Conservation (phyloP, 2,113 vertebrate genomes). For the Cynopterus brachyotis region DNA sequence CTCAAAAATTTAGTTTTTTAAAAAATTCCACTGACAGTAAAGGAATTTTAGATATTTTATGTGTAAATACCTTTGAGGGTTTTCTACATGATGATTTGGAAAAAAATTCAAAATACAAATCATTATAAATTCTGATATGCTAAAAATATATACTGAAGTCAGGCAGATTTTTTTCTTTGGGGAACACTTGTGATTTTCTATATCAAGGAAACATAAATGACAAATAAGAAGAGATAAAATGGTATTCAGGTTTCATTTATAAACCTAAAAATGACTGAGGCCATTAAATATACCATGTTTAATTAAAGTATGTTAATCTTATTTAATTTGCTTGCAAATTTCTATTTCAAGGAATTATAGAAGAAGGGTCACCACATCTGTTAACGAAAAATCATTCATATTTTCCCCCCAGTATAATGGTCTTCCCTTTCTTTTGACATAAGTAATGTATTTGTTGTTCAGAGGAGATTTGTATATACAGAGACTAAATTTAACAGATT, state of each 20-base stretch:
- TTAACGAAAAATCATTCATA: neutral
- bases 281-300: neutral
- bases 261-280: slow-evolving; percentile 33
- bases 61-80: neutral
- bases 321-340: neutral
- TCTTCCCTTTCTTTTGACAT: slow-evolving; percentile 27
- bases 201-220: slow-evolving; percentile 37
- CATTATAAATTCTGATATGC: neutral
- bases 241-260: slow-evolving; percentile 1
- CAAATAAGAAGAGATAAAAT: neutral
- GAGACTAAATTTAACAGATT: slow-evolving; percentile 43
- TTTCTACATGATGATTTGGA: slow-evolving; percentile 20
- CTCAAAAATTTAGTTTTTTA: neutral
- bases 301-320: slow-evolving; percentile 44
- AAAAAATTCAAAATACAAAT: slow-evolving; percentile 6
- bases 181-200: neutral
- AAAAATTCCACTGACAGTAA: neutral
- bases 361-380: neutral
- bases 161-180: neutral
- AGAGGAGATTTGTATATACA: neutral
- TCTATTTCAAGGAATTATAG: slow-evolving; percentile 38
- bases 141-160: slow-evolving; percentile 35
- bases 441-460: neutral
- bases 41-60: neutral
- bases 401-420: neutral